Percentiles rank a stretch among this genome's conserved stretches.
Evolutionary conservation across 2,888 invertebrate species (phyloP).

Genomic region (Apodemia mormo): DNA sequence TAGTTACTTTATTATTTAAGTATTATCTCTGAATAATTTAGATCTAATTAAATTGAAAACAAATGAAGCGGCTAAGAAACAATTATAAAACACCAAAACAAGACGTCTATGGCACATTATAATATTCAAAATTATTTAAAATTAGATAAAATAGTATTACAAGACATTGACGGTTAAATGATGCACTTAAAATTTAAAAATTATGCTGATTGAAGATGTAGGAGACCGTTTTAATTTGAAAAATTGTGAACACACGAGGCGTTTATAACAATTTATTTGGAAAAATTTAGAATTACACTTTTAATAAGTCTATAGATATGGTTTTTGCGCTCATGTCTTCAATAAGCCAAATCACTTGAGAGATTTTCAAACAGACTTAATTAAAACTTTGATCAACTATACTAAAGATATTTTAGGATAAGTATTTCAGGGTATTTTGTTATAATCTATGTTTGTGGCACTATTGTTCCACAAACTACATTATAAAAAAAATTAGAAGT

Average conservation of each 20-base stretch:
- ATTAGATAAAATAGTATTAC: not conserved
- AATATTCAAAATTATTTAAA: slow-evolving; percentile 11
- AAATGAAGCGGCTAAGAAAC: slow-evolving; percentile 10
- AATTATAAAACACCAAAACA: slow-evolving; percentile 4
- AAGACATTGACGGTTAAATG: slow-evolving; percentile 6
- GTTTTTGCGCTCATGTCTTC: no score
- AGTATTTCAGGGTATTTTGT: no score
- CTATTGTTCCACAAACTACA: no score
- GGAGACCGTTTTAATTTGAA: not conserved
- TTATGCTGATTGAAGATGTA: not conserved
- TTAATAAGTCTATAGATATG: not conserved
- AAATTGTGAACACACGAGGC: slow-evolving; percentile 13
- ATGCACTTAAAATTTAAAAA: slow-evolving; percentile 7
- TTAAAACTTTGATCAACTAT: no score
- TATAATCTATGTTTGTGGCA: no score
- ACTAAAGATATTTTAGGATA: no score
- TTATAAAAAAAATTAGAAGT: no score
- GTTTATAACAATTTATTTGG: slow-evolving; percentile 6
- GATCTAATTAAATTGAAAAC: not conserved
- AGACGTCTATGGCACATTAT: slow-evolving; percentile 7
- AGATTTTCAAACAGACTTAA: no score
- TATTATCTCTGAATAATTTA: no score
- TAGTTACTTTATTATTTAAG: no score
- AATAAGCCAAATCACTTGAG: no score
- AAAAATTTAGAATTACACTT: not conserved